Evolutionary conservation across 2,797 vertebrate genomes (phyloP).

Genomic region (Loris lydekkerianus): DNA sequence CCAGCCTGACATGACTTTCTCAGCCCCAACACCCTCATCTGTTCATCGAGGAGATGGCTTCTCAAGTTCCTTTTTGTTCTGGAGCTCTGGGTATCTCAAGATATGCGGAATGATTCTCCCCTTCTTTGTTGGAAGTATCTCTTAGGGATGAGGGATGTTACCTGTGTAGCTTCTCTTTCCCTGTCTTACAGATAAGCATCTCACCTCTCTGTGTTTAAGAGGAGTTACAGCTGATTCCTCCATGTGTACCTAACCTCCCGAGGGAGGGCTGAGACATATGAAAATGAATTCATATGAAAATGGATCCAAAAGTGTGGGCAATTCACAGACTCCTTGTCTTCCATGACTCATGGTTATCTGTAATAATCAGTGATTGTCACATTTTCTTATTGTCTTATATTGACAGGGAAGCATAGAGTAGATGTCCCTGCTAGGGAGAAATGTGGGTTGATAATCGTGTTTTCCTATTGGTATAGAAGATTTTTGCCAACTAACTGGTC

Average conservation of each 20-base stretch:
- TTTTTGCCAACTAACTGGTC: neutral
- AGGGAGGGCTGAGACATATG: neutral
- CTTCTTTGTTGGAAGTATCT: neutral
- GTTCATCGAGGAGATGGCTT: neutral
- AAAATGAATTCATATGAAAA: neutral
- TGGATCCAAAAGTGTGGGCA: neutral
- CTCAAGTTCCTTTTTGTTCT: neutral
- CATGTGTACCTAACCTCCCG: neutral
- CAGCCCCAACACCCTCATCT: neutral
- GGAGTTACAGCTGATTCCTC: neutral
- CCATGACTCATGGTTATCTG: neutral
- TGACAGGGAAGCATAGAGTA: neutral
- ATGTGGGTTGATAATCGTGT: neutral
- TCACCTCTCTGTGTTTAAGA: neutral
- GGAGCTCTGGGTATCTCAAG: neutral
- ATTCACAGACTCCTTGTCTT: neutral
- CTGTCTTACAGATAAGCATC: neutral
- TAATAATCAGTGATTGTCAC: neutral
- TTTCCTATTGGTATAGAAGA: neutral
- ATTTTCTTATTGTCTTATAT: neutral
- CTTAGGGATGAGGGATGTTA: accelerated
- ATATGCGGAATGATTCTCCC: neutral
- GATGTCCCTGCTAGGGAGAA: neutral
- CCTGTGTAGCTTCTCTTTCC: neutral
- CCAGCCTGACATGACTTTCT: neutral